Conservation (phyloP, 2,113 vertebrate genomes). For the Marcusenius ussheri region DNA sequence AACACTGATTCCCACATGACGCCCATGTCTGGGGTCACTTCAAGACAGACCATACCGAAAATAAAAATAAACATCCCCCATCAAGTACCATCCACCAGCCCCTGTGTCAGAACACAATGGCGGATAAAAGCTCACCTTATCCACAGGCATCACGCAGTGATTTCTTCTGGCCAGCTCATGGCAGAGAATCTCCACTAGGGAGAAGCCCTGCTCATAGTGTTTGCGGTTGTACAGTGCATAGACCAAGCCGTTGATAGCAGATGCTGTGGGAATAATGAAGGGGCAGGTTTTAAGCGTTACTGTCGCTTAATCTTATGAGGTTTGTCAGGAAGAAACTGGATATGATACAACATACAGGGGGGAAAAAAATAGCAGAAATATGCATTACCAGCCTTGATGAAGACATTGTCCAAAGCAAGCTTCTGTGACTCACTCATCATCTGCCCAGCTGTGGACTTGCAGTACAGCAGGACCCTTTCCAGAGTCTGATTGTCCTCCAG, state of each 20-base stretch:
- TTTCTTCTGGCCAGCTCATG: constrained; percentile 48
- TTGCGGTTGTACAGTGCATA: constrained; percentile 70
- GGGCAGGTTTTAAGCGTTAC: not conserved
- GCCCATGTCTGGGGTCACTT: not conserved
- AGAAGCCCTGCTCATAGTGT: constrained; percentile 63
- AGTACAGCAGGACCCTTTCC: constrained; percentile 56
- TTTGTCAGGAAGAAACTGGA: not conserved
- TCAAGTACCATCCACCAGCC: not conserved
- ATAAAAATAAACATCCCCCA: not conserved
- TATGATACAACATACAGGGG: not conserved
- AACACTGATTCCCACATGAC: not conserved
- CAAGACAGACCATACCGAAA: not conserved
- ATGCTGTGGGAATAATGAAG: constrained; percentile 47
- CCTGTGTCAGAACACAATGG: not conserved
- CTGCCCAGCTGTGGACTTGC: constrained; percentile 46
- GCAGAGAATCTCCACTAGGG: constrained; percentile 65
- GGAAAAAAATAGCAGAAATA: not conserved
- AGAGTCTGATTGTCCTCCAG: constrained; percentile 47
- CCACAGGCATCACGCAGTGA: constrained; percentile 51
- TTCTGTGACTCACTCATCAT: constrained; percentile 64
- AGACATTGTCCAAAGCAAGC: constrained; percentile 55
- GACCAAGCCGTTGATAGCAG: constrained; percentile 67
- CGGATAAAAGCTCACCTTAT: constrained; percentile 55
- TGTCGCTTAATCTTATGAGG: not conserved
- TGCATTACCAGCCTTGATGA: constrained; percentile 67